phyloP scores from a whole-genome alignment of 1,140 invertebrate genomes.

The Heterodera schachtii region DNA sequence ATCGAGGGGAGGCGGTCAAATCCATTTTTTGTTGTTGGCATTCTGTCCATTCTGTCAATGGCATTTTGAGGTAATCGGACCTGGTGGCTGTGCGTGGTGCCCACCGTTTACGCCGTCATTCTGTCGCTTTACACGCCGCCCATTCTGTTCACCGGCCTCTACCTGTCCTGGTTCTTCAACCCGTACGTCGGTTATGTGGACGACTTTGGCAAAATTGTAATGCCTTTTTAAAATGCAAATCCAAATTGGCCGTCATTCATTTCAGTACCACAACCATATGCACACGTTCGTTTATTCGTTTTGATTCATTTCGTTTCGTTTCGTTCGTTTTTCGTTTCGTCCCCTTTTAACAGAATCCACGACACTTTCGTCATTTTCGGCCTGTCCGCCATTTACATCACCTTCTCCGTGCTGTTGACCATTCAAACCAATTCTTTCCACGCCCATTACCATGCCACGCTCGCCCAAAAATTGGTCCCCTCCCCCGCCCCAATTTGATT shows the following conservation, averaged over 20 bases:
- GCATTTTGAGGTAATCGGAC: conserved; percentile 11
- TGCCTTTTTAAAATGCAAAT: not conserved
- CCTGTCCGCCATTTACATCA: conserved; percentile 20
- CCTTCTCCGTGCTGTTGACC: conserved; percentile 16
- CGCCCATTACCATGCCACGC: conserved; percentile 9
- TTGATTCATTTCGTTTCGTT: not conserved
- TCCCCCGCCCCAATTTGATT: not conserved
- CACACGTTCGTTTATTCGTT: conserved; percentile 3
- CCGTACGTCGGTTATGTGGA: conserved; percentile 34
- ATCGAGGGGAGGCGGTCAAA: too few species aligned
- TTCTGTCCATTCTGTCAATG: not conserved
- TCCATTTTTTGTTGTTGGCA: not conserved
- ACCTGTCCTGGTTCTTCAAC: conserved; percentile 33
- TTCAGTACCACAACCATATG: conserved; percentile 14
- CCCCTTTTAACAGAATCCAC: not conserved
- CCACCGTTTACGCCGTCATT: conserved; percentile 17
- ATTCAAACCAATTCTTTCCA: conserved; percentile 3
- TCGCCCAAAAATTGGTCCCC: conserved; percentile 25
- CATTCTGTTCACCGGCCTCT: conserved; percentile 30
- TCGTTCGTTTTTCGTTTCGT: too few species aligned
- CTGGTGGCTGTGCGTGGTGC: not conserved
- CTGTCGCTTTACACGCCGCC: conserved; percentile 20
- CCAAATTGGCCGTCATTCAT: not conserved
- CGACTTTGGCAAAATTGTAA: conserved; percentile 14
- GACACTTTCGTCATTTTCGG: conserved; percentile 29